Evolutionary conservation across 1,140 invertebrate species (phyloP).

Genomic region (Zaprionus vittiger): DNA sequence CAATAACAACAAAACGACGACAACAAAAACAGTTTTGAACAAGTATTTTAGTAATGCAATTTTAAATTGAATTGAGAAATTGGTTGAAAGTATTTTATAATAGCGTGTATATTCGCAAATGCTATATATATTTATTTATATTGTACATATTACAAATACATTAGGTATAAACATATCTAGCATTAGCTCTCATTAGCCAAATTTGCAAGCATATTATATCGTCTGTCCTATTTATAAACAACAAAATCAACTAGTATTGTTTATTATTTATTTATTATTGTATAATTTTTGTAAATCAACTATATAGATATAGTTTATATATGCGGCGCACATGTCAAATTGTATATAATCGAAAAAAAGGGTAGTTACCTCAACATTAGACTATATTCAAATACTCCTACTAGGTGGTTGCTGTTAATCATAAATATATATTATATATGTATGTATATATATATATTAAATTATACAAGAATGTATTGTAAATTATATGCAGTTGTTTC

Average conservation of each 20-base stretch:
- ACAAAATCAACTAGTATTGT: conserved; percentile 38
- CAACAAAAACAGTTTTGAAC: conserved; percentile 34
- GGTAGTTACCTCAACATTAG: conserved; percentile 29
- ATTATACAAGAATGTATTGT: conserved; percentile 32
- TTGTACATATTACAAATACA: conserved; percentile 29
- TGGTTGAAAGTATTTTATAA: conserved; percentile 64
- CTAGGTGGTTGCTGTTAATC: conserved; percentile 54
- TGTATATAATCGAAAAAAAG: conserved; percentile 34
- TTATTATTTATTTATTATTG: conserved; percentile 52
- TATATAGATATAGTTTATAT: conserved; percentile 14
- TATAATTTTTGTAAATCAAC: conserved; percentile 24
- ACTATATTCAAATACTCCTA: conserved; percentile 51
- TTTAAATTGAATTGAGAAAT: conserved; percentile 49
- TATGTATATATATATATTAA: conserved; percentile 11
- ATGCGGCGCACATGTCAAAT: conserved; percentile 20
- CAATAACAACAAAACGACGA: conserved; percentile 5
- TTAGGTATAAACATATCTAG: conserved; percentile 58
- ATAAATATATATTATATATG: conserved; percentile 22
- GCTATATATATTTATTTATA: conserved; percentile 35
- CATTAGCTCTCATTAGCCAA: conserved; percentile 75
- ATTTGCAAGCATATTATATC: conserved; percentile 61
- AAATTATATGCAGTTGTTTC: conserved; percentile 45
- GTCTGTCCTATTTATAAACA: conserved; percentile 55
- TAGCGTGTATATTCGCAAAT: conserved; percentile 26
- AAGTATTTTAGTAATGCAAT: conserved; percentile 68